phyloP scores from a whole-genome alignment of 2,888 invertebrate genomes.

The Pseudolycoriella hygida region DNA sequence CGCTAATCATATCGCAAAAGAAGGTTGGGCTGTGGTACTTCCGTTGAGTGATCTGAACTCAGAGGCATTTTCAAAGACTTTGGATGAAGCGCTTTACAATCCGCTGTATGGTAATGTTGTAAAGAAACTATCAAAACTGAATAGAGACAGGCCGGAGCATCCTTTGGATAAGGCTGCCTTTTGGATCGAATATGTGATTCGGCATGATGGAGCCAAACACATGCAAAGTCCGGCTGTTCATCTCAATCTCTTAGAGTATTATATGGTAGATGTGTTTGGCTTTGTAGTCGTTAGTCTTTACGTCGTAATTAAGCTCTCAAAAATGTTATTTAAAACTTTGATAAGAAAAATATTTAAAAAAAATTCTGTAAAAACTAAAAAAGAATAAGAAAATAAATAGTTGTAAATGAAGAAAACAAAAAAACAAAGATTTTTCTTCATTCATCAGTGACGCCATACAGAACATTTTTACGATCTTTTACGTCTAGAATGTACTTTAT shows the following conservation, averaged over 20 bases:
- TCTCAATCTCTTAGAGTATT: constrained; percentile 28
- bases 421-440: no score
- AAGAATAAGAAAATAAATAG: no score
- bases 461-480: no score
- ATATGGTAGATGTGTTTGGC: constrained; percentile 31
- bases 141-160: constrained; percentile 34
- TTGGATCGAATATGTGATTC: constrained; percentile 39
- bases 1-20: constrained; percentile 27
- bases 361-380: no score
- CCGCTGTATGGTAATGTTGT: constrained; percentile 19
- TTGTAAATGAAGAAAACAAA: no score
- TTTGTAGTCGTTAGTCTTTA: constrained; percentile 15
- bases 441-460: no score
- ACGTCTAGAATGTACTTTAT: no score
- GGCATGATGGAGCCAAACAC: constrained; percentile 34
- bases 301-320: neutral
- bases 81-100: constrained; percentile 19
- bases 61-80: constrained; percentile 9
- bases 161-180: constrained; percentile 33
- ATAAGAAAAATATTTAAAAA: no score
- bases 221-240: constrained; percentile 33
- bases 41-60: constrained; percentile 27
- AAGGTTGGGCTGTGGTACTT: constrained; percentile 31
- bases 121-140: constrained; percentile 28
- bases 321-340: no score